Percentiles rank a stretch among this genome's conserved stretches.
Conservation (phyloP, 2,888 invertebrate genomes). For the Chrysolina haemoptera region DNA sequence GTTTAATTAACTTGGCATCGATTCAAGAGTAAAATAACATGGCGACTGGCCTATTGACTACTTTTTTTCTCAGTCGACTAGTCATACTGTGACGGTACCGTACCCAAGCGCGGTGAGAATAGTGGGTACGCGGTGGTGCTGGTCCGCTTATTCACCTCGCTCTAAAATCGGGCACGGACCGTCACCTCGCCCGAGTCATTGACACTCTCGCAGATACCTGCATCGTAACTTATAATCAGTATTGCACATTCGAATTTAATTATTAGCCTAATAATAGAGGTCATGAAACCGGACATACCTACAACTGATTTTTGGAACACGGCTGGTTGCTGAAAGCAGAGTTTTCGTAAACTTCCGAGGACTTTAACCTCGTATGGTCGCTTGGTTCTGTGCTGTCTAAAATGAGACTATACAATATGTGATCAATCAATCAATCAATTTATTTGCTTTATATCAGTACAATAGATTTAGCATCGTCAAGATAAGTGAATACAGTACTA, state of each 20-base stretch:
- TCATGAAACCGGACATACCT: constrained; percentile 12
- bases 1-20: too few species aligned
- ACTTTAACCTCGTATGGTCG: too few species aligned
- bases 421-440: too few species aligned
- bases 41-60: too few species aligned
- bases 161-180: constrained; percentile 48
- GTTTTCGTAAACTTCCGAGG: not conserved
- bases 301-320: not conserved
- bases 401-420: too few species aligned
- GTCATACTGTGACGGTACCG: not conserved
- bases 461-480: too few species aligned
- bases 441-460: too few species aligned
- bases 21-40: too few species aligned
- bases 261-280: constrained; percentile 17
- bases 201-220: constrained; percentile 42
- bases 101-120: constrained; percentile 20
- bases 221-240: constrained; percentile 12
- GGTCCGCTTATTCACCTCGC: constrained; percentile 44
- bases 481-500: too few species aligned
- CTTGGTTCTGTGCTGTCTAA: too few species aligned
- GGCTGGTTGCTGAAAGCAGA: not conserved
- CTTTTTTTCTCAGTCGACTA: not conserved
- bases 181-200: constrained; percentile 51
- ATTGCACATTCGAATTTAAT: constrained; percentile 21
- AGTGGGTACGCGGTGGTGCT: constrained; percentile 2